Percentiles rank a stretch among this genome's conserved stretches.
Evolutionary conservation across 2,113 vertebrate species (phyloP).

Genomic region (Oncorhynchus clarkii): DNA sequence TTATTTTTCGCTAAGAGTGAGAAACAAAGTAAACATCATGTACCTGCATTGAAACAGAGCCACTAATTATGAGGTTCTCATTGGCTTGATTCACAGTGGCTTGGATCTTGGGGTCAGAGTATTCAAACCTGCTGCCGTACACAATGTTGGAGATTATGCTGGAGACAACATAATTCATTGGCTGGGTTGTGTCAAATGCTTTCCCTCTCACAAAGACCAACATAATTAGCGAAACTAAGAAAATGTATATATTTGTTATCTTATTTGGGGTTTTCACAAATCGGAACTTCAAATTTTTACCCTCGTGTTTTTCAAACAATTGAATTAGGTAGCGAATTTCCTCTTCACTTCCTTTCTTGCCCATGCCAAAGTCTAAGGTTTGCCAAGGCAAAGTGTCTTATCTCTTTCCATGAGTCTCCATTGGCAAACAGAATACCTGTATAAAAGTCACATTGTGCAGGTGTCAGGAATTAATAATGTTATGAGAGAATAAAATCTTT

Average conservation of each 20-base stretch:
- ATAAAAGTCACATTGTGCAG: background rate
- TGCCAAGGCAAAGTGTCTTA: conserved; percentile 62
- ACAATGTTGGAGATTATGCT: conserved; percentile 41
- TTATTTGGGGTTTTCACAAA: too few relatives aligned
- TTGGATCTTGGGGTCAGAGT: conserved; percentile 24
- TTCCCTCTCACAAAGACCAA: background rate
- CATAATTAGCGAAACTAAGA: too few relatives aligned
- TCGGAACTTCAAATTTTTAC: conserved; percentile 27
- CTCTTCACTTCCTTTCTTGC: conserved; percentile 47
- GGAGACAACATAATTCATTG: conserved; percentile 18
- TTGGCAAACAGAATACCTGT: conserved; percentile 28
- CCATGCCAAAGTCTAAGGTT: conserved; percentile 65
- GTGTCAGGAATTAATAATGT: too few relatives aligned
- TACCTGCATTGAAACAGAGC: conserved; percentile 16
- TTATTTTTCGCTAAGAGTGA: conserved; percentile 32
- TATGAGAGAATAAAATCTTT: too few relatives aligned
- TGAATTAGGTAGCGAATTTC: conserved; percentile 35
- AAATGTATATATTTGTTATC: too few relatives aligned
- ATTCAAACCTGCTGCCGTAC: conserved; percentile 35
- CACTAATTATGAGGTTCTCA: background rate
- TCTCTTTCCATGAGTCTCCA: conserved; percentile 19
- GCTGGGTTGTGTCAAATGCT: too few relatives aligned
- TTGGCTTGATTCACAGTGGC: conserved; percentile 9
- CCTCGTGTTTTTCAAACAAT: conserved; percentile 52
- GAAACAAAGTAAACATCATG: conserved; percentile 10